Percentiles rank a stretch among this genome's conserved stretches.
These are phyloP conservation scores for Branchinecta lindahli DNA, from an alignment of 1,140 invertebrate genomes.

Conservation along the genomic window DNA sequence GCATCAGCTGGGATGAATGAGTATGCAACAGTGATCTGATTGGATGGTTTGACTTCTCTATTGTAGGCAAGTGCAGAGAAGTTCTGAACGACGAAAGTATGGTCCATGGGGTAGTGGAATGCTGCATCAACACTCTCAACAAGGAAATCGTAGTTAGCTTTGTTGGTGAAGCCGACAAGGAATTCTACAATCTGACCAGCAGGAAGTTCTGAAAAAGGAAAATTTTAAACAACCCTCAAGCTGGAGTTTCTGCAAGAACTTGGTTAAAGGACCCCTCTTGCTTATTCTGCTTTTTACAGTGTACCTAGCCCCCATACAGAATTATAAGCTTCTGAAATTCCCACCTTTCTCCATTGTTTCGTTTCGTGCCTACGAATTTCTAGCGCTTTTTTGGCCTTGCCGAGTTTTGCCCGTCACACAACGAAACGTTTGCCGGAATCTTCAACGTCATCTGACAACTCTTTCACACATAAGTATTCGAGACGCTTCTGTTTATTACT, in stretches of 20 bases:
- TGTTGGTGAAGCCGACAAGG: constrained; percentile 89
- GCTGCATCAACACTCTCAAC: constrained; percentile 89
- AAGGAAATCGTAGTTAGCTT: constrained; percentile 73
- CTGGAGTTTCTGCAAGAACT: not conserved
- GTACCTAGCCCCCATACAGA: no score
- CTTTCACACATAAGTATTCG: no score
- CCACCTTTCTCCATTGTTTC: no score
- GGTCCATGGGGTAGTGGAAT: constrained; percentile 97
- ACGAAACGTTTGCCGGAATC: no score
- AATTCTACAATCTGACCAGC: constrained; percentile 85
- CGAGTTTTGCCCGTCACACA: no score
- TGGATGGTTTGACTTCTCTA: constrained; percentile 66
- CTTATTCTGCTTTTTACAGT: no score
- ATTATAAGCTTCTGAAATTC: no score
- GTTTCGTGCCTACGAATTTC: no score
- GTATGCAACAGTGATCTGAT: constrained; percentile 89
- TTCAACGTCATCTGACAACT: no score
- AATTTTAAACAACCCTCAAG: not conserved
- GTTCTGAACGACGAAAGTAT: constrained; percentile 94
- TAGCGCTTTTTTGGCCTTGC: no score
- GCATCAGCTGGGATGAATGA: constrained; percentile 86
- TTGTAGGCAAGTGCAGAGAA: constrained; percentile 85
- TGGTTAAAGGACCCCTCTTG: no score
- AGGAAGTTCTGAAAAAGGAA: constrained; percentile 55
- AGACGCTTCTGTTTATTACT: no score